These are phyloP conservation scores for Hydrozoanthus tunicans DNA, from an alignment of 64 coral and sea anemone species.

Conservation along the genomic window DNA sequence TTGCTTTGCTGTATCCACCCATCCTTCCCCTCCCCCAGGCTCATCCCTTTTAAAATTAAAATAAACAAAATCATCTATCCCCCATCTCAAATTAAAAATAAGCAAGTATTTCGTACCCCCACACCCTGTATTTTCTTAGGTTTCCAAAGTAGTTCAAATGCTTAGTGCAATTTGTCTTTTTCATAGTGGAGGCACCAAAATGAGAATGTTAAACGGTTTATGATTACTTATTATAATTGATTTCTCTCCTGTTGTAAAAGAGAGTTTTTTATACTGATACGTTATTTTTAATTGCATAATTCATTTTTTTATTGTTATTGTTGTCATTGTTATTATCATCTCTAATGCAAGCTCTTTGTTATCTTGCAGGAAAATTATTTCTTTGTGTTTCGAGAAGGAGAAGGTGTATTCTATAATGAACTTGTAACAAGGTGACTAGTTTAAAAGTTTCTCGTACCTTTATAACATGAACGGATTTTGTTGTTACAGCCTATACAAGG, in stretches of 20 bases:
- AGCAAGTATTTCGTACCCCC: too few species aligned
- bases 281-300: background rate
- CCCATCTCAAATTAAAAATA: too few species aligned
- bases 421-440: slow-evolving; percentile 91
- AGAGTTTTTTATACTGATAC: too few species aligned
- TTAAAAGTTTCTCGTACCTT: background rate
- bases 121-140: too few species aligned
- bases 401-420: slow-evolving; percentile 98
- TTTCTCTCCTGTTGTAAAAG: too few species aligned
- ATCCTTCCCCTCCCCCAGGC: background rate
- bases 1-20: background rate
- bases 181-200: too few species aligned
- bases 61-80: background rate
- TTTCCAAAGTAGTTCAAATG: too few species aligned
- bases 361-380: slow-evolving; percentile 91
- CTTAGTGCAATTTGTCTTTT: too few species aligned
- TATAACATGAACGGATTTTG: too few species aligned
- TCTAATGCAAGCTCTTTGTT: background rate
- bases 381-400: slow-evolving; percentile 98
- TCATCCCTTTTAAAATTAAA: background rate
- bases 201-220: too few species aligned
- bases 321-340: background rate
- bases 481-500: too few species aligned
- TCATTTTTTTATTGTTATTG: background rate
- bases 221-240: too few species aligned